A percentile compares a stretch with the other conserved stretches of the same genome.
These are phyloP conservation scores for Micropoecilia bifurca DNA, from an alignment of 2,797 vertebrate genomes.

Conservation along the genomic window DNA sequence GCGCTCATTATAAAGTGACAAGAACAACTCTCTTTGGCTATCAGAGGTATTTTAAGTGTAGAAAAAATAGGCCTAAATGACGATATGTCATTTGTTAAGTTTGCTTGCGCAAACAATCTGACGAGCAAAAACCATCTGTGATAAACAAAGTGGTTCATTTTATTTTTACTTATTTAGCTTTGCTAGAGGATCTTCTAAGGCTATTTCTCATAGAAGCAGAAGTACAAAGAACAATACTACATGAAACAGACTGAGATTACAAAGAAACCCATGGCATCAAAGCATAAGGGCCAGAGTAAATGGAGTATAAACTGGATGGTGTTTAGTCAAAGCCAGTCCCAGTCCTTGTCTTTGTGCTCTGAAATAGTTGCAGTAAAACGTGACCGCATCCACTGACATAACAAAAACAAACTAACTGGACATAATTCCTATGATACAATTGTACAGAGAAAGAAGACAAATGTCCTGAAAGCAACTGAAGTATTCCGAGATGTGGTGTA, in stretches of 20 bases:
- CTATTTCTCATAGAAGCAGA: background rate
- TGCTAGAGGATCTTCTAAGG: background rate
- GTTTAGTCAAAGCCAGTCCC: conserved; percentile 1
- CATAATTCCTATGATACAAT: background rate
- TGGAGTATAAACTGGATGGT: background rate
- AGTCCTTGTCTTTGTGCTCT: background rate
- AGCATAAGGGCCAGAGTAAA: background rate
- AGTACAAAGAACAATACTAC: conserved; percentile 2
- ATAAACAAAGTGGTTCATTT: conserved; percentile 4
- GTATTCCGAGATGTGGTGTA: background rate
- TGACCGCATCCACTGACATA: background rate
- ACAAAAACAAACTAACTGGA: background rate
- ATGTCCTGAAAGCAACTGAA: background rate
- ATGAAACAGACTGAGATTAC: conserved; percentile 19
- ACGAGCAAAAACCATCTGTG: conserved; percentile 16
- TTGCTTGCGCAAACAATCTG: conserved; percentile 14
- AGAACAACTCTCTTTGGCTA: conserved; percentile 50
- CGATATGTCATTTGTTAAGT: conserved; percentile 8
- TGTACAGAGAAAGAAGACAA: background rate
- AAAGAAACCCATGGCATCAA: conserved; percentile 16
- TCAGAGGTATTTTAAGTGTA: conserved; percentile 43
- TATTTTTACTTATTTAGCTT: background rate
- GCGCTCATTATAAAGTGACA: conserved; percentile 62
- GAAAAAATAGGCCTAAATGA: conserved; percentile 36
- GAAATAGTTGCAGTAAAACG: background rate